phyloP scores from a whole-genome alignment of 2,888 invertebrate species.

The Leptinotarsa rubiginosa region DNA sequence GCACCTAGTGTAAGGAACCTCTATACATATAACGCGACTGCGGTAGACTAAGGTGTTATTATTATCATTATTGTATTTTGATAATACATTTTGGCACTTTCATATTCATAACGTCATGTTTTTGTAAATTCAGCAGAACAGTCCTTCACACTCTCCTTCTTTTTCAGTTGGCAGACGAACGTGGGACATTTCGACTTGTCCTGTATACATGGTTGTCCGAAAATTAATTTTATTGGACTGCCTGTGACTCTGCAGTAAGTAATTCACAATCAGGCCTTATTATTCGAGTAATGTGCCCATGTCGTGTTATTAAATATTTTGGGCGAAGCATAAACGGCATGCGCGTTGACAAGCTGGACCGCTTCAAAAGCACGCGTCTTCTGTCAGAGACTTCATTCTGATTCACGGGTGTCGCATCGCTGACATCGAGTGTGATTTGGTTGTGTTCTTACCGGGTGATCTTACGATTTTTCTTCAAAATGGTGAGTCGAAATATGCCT shows the following conservation, averaged over 20 bases:
- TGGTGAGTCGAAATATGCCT: conserved; percentile 40
- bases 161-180: too few relatives aligned
- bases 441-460: conserved; percentile 29
- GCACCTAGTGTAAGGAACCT: too few relatives aligned
- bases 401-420: conserved; percentile 61
- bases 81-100: too few relatives aligned
- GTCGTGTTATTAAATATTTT: conserved; percentile 11
- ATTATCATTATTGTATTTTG: too few relatives aligned
- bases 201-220: neutral
- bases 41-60: too few relatives aligned
- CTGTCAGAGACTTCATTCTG: conserved; percentile 32
- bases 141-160: neutral
- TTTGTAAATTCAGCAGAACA: too few relatives aligned
- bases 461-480: conserved; percentile 30
- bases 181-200: neutral
- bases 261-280: conserved; percentile 8
- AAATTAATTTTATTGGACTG: neutral
- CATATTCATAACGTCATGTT: too few relatives aligned
- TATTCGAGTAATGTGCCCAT: conserved; percentile 9
- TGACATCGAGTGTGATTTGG: conserved; percentile 58
- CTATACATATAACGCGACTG: too few relatives aligned
- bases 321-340: conserved; percentile 25
- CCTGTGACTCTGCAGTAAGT: neutral
- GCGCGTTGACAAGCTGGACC: conserved; percentile 26
- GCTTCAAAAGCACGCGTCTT: conserved; percentile 29